Evolutionary conservation across 2,113 vertebrate genomes (phyloP).

Genomic region (Machaerirhynchus nigripectus): DNA sequence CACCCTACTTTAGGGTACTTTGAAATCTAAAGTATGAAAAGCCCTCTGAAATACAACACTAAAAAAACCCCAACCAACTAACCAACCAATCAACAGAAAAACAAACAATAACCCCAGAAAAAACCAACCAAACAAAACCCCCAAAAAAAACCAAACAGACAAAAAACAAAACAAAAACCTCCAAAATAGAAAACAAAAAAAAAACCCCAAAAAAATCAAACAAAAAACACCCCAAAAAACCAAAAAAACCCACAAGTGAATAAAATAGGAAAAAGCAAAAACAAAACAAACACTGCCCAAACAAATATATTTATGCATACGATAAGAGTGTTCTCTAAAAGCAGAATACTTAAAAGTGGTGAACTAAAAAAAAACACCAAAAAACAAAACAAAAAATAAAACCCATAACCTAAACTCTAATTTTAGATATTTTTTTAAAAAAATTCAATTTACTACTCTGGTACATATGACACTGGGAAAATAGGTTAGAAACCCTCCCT

Average conservation of each 20-base stretch:
- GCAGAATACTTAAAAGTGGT: background rate
- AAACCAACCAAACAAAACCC: background rate
- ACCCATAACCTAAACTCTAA: accelerated
- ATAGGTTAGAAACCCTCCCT: background rate
- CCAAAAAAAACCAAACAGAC: background rate
- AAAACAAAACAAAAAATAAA: background rate
- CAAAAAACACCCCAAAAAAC: background rate
- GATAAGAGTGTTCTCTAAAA: background rate
- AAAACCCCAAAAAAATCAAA: background rate
- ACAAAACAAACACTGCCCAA: background rate
- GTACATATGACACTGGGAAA: background rate
- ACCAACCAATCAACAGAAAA: background rate
- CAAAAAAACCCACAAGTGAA: background rate
- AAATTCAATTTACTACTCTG: background rate
- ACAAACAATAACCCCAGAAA: background rate
- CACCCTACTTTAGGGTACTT: background rate
- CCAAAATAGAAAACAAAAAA: background rate
- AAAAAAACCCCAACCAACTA: background rate
- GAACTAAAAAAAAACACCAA: background rate
- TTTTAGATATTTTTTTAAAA: background rate
- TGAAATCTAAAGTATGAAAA: background rate
- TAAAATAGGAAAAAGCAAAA: background rate
- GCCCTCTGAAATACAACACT: background rate
- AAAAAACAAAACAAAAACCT: background rate
- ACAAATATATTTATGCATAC: background rate